Conservation (phyloP, 2,888 invertebrate species). For the Amblyteles armatorius region DNA sequence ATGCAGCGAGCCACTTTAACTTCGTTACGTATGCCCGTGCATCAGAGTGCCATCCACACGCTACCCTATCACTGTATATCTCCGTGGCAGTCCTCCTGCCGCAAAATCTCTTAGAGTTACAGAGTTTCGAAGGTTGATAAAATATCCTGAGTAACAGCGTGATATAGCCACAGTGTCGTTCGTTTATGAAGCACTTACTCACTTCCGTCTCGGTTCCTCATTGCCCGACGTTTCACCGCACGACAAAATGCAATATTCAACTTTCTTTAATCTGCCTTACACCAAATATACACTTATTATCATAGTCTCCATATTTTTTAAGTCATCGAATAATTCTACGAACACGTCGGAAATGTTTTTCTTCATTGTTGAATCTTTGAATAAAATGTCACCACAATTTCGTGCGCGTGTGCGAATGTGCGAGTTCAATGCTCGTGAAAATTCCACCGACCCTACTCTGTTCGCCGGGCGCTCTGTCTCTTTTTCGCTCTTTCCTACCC, state of each 20-base stretch:
- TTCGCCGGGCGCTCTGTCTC: background rate
- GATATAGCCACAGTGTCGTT: background rate
- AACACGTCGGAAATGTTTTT: background rate
- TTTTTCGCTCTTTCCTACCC: background rate
- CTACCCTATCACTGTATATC: slow-evolving; percentile 46
- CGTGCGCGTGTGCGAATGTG: background rate
- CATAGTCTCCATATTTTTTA: background rate
- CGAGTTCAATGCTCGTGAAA: slow-evolving; percentile 17
- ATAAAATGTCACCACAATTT: background rate
- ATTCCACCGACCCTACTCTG: slow-evolving; percentile 28
- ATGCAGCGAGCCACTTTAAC: slow-evolving; percentile 43
- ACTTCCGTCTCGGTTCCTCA: background rate
- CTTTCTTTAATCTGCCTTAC: background rate
- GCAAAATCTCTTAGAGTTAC: slow-evolving; percentile 8
- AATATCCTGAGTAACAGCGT: slow-evolving; percentile 31
- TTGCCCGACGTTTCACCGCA: background rate
- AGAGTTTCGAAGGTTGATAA: slow-evolving; percentile 31
- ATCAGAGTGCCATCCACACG: slow-evolving; percentile 58
- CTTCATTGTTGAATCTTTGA: background rate
- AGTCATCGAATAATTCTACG: background rate
- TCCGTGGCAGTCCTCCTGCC: background rate
- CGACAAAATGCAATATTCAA: background rate
- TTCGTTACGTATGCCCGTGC: slow-evolving; percentile 60
- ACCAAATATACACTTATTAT: background rate
- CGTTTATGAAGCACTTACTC: slow-evolving; percentile 1